phyloP scores from a whole-genome alignment of 2,113 vertebrate species.

The Barbus barbus region DNA sequence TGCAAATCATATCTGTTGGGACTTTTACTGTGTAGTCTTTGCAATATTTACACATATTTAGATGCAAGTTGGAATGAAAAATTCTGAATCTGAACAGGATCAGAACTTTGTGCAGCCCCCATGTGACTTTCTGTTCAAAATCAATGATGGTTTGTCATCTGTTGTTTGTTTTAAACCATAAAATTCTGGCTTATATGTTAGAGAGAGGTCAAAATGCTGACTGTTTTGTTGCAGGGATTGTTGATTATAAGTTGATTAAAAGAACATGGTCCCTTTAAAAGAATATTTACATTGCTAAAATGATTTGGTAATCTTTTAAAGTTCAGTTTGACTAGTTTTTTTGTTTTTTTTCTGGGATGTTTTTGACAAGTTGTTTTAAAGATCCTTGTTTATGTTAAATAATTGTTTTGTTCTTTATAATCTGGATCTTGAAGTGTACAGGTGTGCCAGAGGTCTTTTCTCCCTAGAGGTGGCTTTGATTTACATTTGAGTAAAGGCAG shows the following conservation, averaged over 20 bases:
- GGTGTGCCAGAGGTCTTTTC: conserved; percentile 24
- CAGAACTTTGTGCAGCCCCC: too few species aligned
- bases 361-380: background rate
- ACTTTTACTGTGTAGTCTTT: background rate
- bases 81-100: too few species aligned
- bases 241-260: background rate
- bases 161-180: background rate
- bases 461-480: conserved; percentile 16
- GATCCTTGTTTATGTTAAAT: background rate
- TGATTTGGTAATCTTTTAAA: background rate
- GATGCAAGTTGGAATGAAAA: too few species aligned
- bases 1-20: too few species aligned
- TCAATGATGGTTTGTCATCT: background rate
- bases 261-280: background rate
- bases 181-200: too few species aligned
- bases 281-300: background rate
- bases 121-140: background rate
- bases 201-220: background rate
- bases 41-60: background rate
- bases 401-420: background rate
- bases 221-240: background rate
- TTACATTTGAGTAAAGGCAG: conserved; percentile 42
- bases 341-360: background rate
- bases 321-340: background rate
- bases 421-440: background rate